phyloP scores from a whole-genome alignment of 2,797 vertebrate species.

The Cryptoprocta ferox region DNA sequence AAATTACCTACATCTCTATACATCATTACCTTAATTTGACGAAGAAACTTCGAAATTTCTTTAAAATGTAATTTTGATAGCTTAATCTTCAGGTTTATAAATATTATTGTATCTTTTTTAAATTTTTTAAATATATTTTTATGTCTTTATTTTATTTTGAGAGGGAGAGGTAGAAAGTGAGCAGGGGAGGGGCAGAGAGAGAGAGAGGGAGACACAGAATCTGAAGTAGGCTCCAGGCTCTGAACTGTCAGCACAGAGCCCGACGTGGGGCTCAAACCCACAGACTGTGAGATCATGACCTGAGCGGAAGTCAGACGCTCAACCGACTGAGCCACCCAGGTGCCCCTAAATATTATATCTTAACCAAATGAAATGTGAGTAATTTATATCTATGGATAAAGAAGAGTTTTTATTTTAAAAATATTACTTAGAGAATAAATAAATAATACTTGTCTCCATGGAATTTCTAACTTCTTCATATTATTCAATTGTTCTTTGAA shows the following conservation, averaged over 20 bases:
- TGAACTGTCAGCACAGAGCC: too few species aligned
- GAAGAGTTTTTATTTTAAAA: not conserved
- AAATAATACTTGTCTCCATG: not conserved
- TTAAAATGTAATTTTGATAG: not conserved
- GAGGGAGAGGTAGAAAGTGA: too few species aligned
- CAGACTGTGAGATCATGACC: too few species aligned
- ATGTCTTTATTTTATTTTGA: too few species aligned
- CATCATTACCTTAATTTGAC: not conserved
- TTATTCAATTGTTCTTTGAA: not conserved
- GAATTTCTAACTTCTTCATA: not conserved
- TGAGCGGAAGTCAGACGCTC: too few species aligned
- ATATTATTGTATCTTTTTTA: not conserved
- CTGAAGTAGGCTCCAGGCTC: too few species aligned
- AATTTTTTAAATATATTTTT: too few species aligned
- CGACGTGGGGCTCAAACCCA: too few species aligned
- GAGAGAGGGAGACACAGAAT: too few species aligned
- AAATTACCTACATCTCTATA: not conserved
- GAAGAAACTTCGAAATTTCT: not conserved
- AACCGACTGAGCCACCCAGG: too few species aligned
- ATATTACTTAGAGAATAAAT: not conserved
- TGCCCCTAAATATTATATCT: not conserved
- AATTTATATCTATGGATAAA: slow-evolving; percentile 18
- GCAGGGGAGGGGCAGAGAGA: too few species aligned
- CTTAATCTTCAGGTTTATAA: not conserved
- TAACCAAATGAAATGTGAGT: slow-evolving; percentile 4